phyloP scores from a whole-genome alignment of 2,113 vertebrate genomes.

The Apodemus speciosus region DNA sequence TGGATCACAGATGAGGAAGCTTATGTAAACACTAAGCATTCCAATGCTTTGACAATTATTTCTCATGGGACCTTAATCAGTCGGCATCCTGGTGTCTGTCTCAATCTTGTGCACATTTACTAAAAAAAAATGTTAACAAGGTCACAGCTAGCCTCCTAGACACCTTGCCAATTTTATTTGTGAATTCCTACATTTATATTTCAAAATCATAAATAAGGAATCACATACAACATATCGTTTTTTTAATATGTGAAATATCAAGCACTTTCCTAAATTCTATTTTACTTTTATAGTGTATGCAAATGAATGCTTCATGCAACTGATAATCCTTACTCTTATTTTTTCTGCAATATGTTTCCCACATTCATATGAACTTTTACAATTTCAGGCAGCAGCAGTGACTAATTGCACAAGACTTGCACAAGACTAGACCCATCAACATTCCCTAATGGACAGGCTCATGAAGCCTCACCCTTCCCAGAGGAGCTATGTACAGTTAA shows the following conservation, averaged over 20 bases:
- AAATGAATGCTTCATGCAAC: background rate
- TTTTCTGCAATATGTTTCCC: conserved; percentile 29
- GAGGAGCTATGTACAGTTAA: background rate
- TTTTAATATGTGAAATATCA: conserved; percentile 18
- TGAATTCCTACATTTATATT: conserved; percentile 24
- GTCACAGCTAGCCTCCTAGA: background rate
- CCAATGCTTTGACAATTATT: background rate
- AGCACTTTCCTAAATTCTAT: conserved; percentile 9
- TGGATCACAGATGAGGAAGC: background rate
- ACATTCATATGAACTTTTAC: conserved; percentile 37
- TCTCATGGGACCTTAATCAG: background rate
- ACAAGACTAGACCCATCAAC: background rate
- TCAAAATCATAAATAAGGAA: conserved; percentile 27
- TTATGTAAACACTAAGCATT: background rate
- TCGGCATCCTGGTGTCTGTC: background rate
- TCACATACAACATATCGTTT: background rate
- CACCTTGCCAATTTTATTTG: background rate
- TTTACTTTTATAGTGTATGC: background rate
- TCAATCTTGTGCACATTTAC: background rate
- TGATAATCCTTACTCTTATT: background rate
- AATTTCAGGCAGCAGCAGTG: conserved; percentile 3
- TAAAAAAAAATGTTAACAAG: background rate
- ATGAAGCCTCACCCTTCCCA: background rate
- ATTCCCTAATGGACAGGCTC: background rate
- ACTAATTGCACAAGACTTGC: conserved; percentile 6